Conservation (phyloP, 2,113 vertebrate genomes). For the Glaucidium brasilianum region DNA sequence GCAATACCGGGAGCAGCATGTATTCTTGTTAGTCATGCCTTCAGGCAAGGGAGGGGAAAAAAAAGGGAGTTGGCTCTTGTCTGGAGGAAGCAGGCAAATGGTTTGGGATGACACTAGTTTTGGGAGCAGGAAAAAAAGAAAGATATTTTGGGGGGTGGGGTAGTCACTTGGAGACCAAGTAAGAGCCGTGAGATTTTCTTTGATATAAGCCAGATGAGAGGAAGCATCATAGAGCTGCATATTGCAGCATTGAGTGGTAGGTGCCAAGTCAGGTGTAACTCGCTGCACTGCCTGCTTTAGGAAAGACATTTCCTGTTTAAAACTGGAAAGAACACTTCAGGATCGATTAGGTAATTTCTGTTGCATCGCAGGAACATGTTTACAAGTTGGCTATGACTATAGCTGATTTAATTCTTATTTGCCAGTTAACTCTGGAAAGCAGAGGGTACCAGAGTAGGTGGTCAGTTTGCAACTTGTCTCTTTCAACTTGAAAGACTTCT, state of each 20-base stretch:
- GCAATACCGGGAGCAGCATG: neutral
- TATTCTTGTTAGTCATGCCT: neutral
- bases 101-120: neutral
- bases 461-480: conserved; percentile 1
- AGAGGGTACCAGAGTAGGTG: neutral
- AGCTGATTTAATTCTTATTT: conserved; percentile 11
- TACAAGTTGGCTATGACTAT: conserved; percentile 47
- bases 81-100: neutral
- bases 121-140: neutral
- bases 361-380: neutral
- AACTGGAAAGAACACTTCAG: conserved; percentile 27
- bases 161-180: neutral
- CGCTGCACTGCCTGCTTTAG: neutral
- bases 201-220: neutral
- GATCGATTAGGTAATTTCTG: neutral
- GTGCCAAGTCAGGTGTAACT: neutral
- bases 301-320: neutral
- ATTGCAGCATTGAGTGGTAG: neutral
- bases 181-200: neutral
- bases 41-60: neutral
- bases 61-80: neutral
- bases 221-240: neutral
- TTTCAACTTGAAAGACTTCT: conserved; percentile 29
- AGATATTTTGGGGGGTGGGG: neutral
- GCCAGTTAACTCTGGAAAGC: conserved; percentile 7